phyloP scores from a whole-genome alignment of 2,113 vertebrate species.

The Centropus unirufus region DNA sequence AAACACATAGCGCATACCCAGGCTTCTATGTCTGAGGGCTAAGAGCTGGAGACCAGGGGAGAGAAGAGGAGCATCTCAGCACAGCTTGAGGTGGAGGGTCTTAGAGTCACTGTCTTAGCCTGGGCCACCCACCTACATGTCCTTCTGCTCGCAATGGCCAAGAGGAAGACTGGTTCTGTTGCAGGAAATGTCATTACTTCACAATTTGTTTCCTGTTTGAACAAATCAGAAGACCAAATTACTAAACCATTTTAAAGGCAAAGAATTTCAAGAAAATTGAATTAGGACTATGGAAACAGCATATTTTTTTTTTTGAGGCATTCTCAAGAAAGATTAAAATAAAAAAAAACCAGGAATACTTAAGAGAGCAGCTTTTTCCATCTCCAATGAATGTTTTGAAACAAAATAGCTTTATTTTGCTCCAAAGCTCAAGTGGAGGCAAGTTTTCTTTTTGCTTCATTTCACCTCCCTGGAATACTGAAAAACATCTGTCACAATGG shows the following conservation, averaged over 20 bases:
- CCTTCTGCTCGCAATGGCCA: background rate
- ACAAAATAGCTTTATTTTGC: slow-evolving; percentile 45
- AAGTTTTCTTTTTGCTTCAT: slow-evolving; percentile 65
- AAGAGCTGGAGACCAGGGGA: background rate
- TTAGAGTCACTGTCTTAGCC: background rate
- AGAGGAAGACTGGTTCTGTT: background rate
- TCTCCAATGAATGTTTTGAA: slow-evolving; percentile 50
- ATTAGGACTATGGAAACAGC: slow-evolving; percentile 21
- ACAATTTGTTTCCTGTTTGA: slow-evolving; percentile 37
- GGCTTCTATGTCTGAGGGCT: background rate
- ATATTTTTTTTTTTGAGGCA: slow-evolving; percentile 18
- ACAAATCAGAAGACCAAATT: slow-evolving; percentile 19
- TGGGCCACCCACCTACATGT: background rate
- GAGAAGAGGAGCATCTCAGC: background rate
- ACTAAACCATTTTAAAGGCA: slow-evolving; percentile 13
- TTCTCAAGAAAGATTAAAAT: background rate
- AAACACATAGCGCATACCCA: background rate
- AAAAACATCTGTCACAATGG: slow-evolving; percentile 12
- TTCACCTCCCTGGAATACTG: slow-evolving; percentile 36
- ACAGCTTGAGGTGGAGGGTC: background rate
- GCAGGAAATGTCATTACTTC: background rate
- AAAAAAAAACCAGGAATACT: background rate
- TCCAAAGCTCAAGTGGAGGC: slow-evolving; percentile 38
- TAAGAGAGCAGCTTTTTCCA: slow-evolving; percentile 50
- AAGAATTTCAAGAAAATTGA: slow-evolving; percentile 14